These are phyloP conservation scores for Carpatolechia fugitivella DNA, from an alignment of 2,888 invertebrate species.

Conservation along the genomic window DNA sequence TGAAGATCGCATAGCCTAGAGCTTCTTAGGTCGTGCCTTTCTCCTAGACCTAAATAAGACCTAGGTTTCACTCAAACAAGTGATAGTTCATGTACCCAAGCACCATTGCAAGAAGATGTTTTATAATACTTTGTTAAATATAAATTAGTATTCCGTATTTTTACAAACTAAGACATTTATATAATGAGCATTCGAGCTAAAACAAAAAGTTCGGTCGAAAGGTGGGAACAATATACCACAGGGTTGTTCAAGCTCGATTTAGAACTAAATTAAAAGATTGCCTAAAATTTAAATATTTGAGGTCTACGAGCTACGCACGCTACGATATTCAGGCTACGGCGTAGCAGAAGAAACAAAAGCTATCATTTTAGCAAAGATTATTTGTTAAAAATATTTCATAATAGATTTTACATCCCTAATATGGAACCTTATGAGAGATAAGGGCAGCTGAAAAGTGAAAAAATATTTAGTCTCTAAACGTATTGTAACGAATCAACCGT, in stretches of 20 bases:
- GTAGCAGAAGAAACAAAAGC: background rate
- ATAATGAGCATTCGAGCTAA: background rate
- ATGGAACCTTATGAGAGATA: too few relatives aligned
- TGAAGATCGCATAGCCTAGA: slow-evolving; percentile 6
- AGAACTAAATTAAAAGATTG: background rate
- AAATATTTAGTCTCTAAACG: too few relatives aligned
- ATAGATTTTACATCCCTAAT: too few relatives aligned
- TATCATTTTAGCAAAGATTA: too few relatives aligned
- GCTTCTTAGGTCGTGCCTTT: slow-evolving; percentile 7
- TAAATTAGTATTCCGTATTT: background rate
- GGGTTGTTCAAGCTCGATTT: background rate
- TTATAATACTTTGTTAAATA: background rate
- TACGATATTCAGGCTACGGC: background rate
- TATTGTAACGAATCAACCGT: too few relatives aligned
- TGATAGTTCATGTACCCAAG: background rate
- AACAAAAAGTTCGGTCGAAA: background rate
- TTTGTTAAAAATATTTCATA: too few relatives aligned
- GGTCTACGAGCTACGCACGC: background rate
- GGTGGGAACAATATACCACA: background rate
- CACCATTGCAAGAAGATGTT: slow-evolving; percentile 1
- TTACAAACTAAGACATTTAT: background rate
- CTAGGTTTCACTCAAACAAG: slow-evolving; percentile 3
- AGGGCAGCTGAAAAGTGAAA: too few relatives aligned
- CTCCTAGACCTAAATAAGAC: slow-evolving; percentile 7
- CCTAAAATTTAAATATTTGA: background rate